Evolutionary conservation across 2,888 invertebrate genomes (phyloP).

Genomic region (Hypomecis punctinalis): DNA sequence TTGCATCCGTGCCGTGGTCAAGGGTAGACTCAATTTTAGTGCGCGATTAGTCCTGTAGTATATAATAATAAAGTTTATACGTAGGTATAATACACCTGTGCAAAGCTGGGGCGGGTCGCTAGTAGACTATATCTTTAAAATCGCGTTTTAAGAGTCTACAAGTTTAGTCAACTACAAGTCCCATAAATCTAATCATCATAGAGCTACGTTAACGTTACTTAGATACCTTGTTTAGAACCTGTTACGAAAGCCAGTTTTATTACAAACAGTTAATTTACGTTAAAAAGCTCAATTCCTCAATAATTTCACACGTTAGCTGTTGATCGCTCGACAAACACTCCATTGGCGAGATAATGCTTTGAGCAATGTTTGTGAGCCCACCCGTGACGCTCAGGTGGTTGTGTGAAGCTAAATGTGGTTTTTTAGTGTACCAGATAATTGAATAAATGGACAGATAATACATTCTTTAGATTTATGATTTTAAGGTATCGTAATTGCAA

Average conservation of each 20-base stretch:
- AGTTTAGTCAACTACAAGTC: too few relatives aligned
- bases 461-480: too few relatives aligned
- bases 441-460: neutral
- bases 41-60: too few relatives aligned
- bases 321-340: conserved; percentile 24
- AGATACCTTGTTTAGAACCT: neutral
- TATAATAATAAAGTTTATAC: too few relatives aligned
- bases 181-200: too few relatives aligned
- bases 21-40: too few relatives aligned
- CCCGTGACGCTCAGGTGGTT: conserved; percentile 19
- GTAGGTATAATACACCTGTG: too few relatives aligned
- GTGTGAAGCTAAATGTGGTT: neutral
- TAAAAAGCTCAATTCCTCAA: conserved; percentile 20
- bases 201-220: neutral
- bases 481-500: too few relatives aligned
- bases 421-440: conserved; percentile 6
- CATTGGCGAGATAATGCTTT: conserved; percentile 17
- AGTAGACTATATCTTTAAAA: too few relatives aligned
- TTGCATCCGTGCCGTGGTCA: too few relatives aligned
- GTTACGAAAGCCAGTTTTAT: conserved; percentile 10
- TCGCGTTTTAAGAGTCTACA: too few relatives aligned
- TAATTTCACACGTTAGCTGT: conserved; percentile 28
- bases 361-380: conserved; percentile 20
- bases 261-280: conserved; percentile 12
- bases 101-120: too few relatives aligned